Evolutionary conservation across 1,140 invertebrate species (phyloP).

Genomic region (Cydia fagiglandana): DNA sequence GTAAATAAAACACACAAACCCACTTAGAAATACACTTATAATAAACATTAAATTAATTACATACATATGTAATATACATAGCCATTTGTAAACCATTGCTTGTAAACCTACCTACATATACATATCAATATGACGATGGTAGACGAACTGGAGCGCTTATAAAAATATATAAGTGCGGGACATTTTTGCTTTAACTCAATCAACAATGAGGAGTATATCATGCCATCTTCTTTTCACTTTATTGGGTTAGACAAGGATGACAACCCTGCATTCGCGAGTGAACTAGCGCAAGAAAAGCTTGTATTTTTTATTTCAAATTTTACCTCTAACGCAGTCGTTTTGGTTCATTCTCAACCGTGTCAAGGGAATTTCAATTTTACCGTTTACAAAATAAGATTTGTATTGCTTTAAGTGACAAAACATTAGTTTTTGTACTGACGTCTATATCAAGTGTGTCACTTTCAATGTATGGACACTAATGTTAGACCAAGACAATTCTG

Average conservation of each 20-base stretch:
- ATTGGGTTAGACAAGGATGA: background rate
- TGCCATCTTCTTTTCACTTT: background rate
- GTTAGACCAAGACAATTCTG: too few species aligned
- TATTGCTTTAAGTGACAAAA: background rate
- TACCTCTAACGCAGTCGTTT: too few species aligned
- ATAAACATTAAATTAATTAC: slow-evolving; percentile 54
- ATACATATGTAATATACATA: slow-evolving; percentile 57
- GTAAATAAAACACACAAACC: slow-evolving; percentile 55
- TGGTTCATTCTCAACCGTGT: background rate
- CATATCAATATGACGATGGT: slow-evolving; percentile 50
- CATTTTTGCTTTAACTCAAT: slow-evolving; percentile 36
- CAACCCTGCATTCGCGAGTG: background rate
- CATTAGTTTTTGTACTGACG: background rate
- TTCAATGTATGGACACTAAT: too few species aligned
- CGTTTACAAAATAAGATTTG: background rate
- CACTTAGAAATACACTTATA: slow-evolving; percentile 70
- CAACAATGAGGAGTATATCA: background rate
- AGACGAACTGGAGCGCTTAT: slow-evolving; percentile 55
- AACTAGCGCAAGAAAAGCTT: background rate
- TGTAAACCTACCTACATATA: slow-evolving; percentile 54
- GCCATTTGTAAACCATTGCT: slow-evolving; percentile 66
- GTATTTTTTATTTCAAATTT: too few species aligned
- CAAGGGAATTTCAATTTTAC: background rate
- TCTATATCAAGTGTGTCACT: too few species aligned
- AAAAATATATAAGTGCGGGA: slow-evolving; percentile 62